phyloP scores from a whole-genome alignment of 1,140 invertebrate species.

The Lasioglossum albipes region DNA sequence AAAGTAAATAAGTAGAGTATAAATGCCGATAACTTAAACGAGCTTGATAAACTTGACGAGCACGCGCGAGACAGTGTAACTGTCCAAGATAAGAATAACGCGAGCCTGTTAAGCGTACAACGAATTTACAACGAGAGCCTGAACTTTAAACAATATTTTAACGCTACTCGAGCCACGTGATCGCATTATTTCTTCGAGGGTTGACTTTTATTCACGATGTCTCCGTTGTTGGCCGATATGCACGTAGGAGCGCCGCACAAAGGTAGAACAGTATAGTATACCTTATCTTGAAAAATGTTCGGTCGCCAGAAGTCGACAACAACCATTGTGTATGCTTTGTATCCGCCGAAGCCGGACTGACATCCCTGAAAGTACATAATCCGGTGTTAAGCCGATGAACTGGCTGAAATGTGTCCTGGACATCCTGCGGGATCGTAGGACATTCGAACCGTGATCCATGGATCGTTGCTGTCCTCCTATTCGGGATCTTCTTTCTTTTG shows the following conservation, averaged over 20 bases:
- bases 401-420: constrained; percentile 31
- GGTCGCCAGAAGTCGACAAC: constrained; percentile 46
- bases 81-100: no score
- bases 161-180: background rate
- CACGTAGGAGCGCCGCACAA: background rate
- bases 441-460: background rate
- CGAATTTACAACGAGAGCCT: background rate
- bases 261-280: constrained; percentile 66
- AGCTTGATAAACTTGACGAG: no score
- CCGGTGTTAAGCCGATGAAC: constrained; percentile 68
- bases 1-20: no score
- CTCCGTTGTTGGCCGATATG: background rate
- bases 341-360: constrained; percentile 50
- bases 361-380: constrained; percentile 69
- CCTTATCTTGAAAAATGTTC: constrained; percentile 75
- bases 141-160: constrained; percentile 17
- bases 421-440: background rate
- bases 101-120: background rate
- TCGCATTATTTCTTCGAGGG: background rate
- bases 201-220: constrained; percentile 6
- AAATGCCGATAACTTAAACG: no score
- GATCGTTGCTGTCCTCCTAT: background rate
- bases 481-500: background rate
- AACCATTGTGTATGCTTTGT: constrained; percentile 66
- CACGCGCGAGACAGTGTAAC: no score